Evolutionary conservation across 2,888 invertebrate species (phyloP), one percentile per base, ranked within the genome.

Genomic region (Hydrotaea cyrtoneurina): DNA sequence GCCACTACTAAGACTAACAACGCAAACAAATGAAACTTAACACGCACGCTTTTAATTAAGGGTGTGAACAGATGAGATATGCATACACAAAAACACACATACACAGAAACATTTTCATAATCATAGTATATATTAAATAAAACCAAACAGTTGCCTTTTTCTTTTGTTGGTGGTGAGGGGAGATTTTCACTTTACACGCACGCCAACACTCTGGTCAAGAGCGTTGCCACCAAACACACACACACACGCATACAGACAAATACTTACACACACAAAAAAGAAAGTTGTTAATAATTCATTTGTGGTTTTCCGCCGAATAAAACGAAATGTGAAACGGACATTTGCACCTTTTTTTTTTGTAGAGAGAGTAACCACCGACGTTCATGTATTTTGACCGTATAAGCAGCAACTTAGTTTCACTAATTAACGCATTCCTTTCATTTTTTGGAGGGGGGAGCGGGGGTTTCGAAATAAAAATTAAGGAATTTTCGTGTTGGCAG

Each of bases 31-130:
- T 85, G 87, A 86, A 86, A 86, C 82, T 87, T 87, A 85, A 89
- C 89, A 86, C 87, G 85, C 84, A 87, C 80, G 85, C 84, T 82
- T 80, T 88, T 90, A 90, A 90, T 91, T 90, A 90, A 90, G 90
- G 90, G 91, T 90, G 90, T 90, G 91, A 90, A 91, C 89, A 89
- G 89, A 89, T 89, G 89, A 89, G 89, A 89, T 89, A 89, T 87
- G 89, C 64, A 73, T 57, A 19, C 74, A 31, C 31, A 69, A 43
- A 69, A n/a, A n/a, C n/a, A n/a, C n/a, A n/a, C n/a, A n/a, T n/a
- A 23, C 55, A 11, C 19, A 55, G 21, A 71, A 55, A 69, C 31
- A 31, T 7, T 31, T 7, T 31, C 31, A 31, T 4, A 31, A 2
- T 31, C 31, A 50, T 43, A 76, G 77, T 64, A 77, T 69, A 77